Percentiles rank a stretch among this genome's conserved stretches.
These are phyloP conservation scores for Lacerta agilis DNA, from an alignment of 2,797 vertebrate genomes.

Conservation along the genomic window DNA sequence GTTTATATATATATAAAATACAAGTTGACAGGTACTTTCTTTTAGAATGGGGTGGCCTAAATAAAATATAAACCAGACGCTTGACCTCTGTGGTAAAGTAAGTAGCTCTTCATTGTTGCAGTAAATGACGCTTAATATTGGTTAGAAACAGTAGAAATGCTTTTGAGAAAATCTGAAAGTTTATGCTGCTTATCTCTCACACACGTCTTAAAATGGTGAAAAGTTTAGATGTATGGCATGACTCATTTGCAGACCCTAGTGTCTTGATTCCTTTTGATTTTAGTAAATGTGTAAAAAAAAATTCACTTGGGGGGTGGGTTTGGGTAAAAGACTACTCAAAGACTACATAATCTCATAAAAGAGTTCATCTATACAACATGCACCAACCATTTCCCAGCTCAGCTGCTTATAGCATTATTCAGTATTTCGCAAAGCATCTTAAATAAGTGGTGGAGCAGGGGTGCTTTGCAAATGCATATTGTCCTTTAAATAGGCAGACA, in stretches of 20 bases:
- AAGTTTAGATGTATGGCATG: not conserved
- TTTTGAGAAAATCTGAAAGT: not conserved
- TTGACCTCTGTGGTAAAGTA: not conserved
- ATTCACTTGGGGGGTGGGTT: not conserved
- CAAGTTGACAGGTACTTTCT: not conserved
- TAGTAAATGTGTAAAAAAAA: not conserved
- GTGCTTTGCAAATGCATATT: not conserved
- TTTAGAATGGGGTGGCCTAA: not conserved
- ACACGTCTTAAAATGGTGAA: not conserved
- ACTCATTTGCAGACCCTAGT: too few relatives aligned
- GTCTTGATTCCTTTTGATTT: not conserved
- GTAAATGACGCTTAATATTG: not conserved
- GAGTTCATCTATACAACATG: not conserved
- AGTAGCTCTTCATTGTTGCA: too few relatives aligned
- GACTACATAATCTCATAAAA: not conserved
- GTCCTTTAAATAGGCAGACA: accelerated
- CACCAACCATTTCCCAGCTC: not conserved
- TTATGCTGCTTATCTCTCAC: not conserved
- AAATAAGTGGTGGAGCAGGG: too few relatives aligned
- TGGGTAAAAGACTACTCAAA: not conserved
- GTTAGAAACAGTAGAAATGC: not conserved
- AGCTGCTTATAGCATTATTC: not conserved
- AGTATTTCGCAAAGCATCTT: not conserved
- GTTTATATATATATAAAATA: not conserved
- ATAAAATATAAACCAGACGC: slow-evolving; percentile 8